Percentiles rank a stretch among this genome's conserved stretches.
phyloP scores from a whole-genome alignment of 1,140 invertebrate genomes.

The Pseudobourletiella spinata region DNA sequence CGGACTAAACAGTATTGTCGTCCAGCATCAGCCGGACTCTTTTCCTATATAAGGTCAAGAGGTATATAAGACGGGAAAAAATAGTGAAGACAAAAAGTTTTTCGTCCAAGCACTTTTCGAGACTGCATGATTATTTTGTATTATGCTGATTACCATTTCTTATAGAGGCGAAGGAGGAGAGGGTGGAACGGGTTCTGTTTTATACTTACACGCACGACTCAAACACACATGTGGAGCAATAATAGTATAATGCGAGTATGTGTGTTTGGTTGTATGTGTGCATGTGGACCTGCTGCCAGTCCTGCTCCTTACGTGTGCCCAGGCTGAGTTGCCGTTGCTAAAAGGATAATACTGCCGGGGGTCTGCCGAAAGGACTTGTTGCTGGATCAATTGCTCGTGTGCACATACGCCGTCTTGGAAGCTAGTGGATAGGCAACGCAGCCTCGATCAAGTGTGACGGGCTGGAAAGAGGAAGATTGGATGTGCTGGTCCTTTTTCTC shows the following conservation, averaged over 20 bases:
- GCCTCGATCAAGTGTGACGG: neutral
- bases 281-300: constrained; percentile 15
- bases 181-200: neutral
- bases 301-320: constrained; percentile 19
- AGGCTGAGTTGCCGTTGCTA: constrained; percentile 7
- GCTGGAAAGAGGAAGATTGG: no score
- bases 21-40: no score
- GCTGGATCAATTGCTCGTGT: neutral
- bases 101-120: no score
- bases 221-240: no score
- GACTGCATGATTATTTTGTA: neutral
- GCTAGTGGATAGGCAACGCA: neutral
- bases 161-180: neutral
- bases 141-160: neutral
- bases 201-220: no score
- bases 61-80: no score
- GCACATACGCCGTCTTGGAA: no score
- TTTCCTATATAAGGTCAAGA: no score
- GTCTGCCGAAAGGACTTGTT: neutral
- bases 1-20: no score
- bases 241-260: neutral
- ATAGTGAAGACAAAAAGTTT: no score
- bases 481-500: no score
- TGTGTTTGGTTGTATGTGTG: neutral
- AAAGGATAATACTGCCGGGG: neutral